These are phyloP conservation scores for Gymnocheta viridis DNA, from an alignment of 2,888 invertebrate genomes.

Conservation along the genomic window DNA sequence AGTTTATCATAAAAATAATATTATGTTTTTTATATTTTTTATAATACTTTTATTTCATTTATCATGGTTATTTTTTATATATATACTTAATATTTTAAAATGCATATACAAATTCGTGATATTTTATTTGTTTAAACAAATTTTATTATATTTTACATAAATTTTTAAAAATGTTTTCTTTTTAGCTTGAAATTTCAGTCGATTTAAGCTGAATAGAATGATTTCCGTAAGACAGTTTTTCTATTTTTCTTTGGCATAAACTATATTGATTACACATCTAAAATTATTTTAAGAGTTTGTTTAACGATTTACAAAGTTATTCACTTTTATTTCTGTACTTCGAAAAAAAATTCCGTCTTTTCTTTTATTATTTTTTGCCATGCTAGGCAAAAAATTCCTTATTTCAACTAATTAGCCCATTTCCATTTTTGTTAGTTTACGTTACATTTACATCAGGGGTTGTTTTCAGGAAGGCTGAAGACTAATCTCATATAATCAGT, in stretches of 20 bases:
- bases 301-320: not conserved
- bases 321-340: not conserved
- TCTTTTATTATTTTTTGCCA: slow-evolving; percentile 5
- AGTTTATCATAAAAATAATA: slow-evolving; percentile 46
- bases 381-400: slow-evolving; percentile 20
- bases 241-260: not conserved
- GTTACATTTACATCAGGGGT: slow-evolving; percentile 50
- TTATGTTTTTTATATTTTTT: not conserved
- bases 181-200: not conserved
- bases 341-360: not conserved
- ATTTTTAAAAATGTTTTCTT: not conserved
- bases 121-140: not conserved
- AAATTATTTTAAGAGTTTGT: not conserved
- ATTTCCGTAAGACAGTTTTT: not conserved
- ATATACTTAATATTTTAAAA: not conserved
- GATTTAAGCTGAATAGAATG: not conserved
- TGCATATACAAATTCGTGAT: not conserved
- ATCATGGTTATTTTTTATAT: not conserved
- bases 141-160: not conserved
- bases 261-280: not conserved
- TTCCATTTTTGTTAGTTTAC: slow-evolving; percentile 11
- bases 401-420: slow-evolving; percentile 22
- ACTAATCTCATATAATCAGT: too few relatives aligned
- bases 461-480: slow-evolving; percentile 24
- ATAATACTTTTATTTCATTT: not conserved